Evolutionary conservation across 2,888 invertebrate genomes (phyloP), one percentile per base, ranked within the genome.

Genomic region (Scaeva pyrastri): DNA sequence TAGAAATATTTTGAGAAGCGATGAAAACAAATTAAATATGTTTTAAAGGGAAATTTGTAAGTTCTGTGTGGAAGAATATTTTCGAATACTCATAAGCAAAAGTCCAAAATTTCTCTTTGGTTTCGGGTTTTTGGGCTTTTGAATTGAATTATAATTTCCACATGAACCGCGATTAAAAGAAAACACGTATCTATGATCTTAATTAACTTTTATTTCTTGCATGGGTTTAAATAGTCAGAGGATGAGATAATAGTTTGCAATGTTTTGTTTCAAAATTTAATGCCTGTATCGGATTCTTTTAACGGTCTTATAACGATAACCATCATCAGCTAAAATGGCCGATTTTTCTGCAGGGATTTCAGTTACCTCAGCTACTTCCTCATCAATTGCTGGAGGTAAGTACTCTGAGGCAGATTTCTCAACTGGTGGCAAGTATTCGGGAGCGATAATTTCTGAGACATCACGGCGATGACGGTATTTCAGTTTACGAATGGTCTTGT

Each of bases 391-490:
- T 31, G 31, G 26, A 11, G 39, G 39, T 39, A 39, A 84, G 88
- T 56, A 88, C 62, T 36, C 50, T 50, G 50, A 50, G 50, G 50
- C 50, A 21, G 50, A 50, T 50, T 50, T 50, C 14, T 80, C 60
- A 5, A 39, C 26, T 43, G 79, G 79, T 50, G 73, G 79, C 14
- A 79, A 31, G 39, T 78, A 72, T 45, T 78, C 56, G 12, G 81
- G 80, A 19, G 75, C 62, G 39, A 81, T 45, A 19, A 90, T 74
- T 78, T 90, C 89, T 0, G 89, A 89, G 0, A 90, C 90, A 88
- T 91, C 91, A 58, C 91, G 90, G 23, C 91, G 90, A 1, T 90
- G 89, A 26, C 91, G 90, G 48, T 88, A 89, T 45, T 90, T 90
- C 1, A 90, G 70, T 7, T 89, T 90, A 36, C 90, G 89, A 2